Percentiles rank a stretch among this genome's conserved stretches.
Evolutionary conservation across 2,888 invertebrate species (phyloP).

Genomic region (Physocephala rufipes): DNA sequence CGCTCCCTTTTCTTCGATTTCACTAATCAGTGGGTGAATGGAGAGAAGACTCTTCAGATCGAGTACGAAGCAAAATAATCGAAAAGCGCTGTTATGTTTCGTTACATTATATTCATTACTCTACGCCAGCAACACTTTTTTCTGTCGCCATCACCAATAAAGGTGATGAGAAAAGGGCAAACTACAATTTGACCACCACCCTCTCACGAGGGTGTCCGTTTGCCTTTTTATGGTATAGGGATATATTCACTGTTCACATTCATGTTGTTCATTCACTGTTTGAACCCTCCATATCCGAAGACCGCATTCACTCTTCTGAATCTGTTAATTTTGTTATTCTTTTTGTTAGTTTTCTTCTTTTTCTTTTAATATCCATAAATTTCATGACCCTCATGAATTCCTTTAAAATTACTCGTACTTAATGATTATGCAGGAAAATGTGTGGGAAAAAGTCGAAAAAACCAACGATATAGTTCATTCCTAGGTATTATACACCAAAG

Average conservation of each 20-base stretch:
- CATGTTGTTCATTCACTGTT: conserved; percentile 5
- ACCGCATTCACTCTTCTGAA: not conserved
- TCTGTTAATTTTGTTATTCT: conserved; percentile 7
- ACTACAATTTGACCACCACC: no score
- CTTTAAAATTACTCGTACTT: conserved; percentile 4
- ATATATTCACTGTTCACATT: conserved; percentile 1
- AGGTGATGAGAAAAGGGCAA: not conserved
- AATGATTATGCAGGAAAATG: conserved; percentile 5
- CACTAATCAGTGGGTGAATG: not conserved
- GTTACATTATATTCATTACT: conserved; percentile 23
- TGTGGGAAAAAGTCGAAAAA: not conserved
- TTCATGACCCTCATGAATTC: conserved; percentile 23
- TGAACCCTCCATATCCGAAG: not conserved
- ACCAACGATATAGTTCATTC: not conserved
- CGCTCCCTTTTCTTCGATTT: no score
- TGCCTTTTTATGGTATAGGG: conserved; percentile 5
- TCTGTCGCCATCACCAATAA: no score
- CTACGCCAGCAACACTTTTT: conserved; percentile 4
- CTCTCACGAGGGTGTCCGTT: no score
- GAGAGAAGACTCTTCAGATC: no score
- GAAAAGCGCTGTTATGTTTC: no score
- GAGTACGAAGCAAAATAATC: conserved; percentile 12
- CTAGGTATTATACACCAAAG: no score
- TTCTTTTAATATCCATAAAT: conserved; percentile 17
- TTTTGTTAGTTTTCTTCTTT: no score